A percentile compares a stretch with the other conserved stretches of the same genome.
Conservation (phyloP, 2,113 vertebrate species). For the Chamaetylas fuelleborni region DNA sequence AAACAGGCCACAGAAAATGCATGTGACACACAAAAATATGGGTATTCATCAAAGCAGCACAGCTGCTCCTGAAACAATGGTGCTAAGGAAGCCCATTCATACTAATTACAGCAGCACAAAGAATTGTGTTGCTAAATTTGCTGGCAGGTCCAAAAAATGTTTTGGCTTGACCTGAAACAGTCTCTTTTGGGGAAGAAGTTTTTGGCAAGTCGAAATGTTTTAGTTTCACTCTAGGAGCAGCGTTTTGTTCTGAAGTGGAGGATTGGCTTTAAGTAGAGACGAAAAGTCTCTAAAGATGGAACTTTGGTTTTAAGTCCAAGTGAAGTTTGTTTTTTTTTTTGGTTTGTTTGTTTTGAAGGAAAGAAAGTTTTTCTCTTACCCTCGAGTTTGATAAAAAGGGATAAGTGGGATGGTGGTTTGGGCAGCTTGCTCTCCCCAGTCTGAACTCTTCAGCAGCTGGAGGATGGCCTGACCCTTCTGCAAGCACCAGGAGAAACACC, state of each 20-base stretch:
- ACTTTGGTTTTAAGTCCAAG: neutral
- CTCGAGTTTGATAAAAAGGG: neutral
- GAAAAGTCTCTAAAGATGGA: neutral
- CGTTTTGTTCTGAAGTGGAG: neutral
- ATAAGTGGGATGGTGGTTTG: neutral
- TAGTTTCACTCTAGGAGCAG: neutral
- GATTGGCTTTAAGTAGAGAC: neutral
- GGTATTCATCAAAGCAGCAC: constrained; percentile 59
- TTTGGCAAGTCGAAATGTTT: constrained; percentile 30
- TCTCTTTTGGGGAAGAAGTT: constrained; percentile 39
- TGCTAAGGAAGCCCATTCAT: constrained; percentile 55
- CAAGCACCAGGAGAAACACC: neutral
- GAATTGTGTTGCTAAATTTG: constrained; percentile 52
- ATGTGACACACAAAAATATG: constrained; percentile 40
- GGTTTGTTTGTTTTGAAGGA: neutral
- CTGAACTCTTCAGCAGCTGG: neutral
- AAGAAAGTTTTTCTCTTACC: neutral
- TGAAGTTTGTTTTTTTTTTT: neutral
- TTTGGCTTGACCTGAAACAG: constrained; percentile 62
- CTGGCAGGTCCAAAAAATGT: constrained; percentile 51
- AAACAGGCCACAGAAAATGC: constrained; percentile 46
- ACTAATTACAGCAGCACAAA: constrained; percentile 59
- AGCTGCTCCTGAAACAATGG: constrained; percentile 58
- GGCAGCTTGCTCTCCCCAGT: neutral
- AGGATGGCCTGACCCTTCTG: neutral